Evolutionary conservation across 2,113 vertebrate genomes (phyloP).

Genomic region (Potamarius usumacintae): DNA sequence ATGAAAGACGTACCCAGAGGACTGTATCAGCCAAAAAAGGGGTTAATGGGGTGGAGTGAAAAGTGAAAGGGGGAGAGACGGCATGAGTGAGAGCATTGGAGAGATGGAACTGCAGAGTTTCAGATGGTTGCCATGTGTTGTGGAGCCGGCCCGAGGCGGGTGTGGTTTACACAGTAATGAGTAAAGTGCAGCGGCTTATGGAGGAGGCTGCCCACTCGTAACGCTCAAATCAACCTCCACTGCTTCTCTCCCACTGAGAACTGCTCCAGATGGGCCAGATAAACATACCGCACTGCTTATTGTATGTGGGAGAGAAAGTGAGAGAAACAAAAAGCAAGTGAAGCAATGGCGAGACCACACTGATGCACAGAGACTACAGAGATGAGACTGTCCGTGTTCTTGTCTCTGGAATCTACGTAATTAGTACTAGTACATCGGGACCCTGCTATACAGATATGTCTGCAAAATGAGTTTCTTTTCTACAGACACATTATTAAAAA

Average conservation of each 20-base stretch:
- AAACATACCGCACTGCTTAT: constrained; percentile 53
- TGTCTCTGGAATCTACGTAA: constrained; percentile 10
- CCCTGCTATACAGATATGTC: neutral
- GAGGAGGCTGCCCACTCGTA: constrained; percentile 58
- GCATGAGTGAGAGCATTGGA: constrained; percentile 45
- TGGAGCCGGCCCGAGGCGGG: constrained; percentile 65
- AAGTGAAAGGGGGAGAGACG: constrained; percentile 10
- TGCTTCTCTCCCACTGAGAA: constrained; percentile 45
- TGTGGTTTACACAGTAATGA: constrained; percentile 74
- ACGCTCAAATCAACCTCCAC: constrained; percentile 50
- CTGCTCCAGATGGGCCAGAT: constrained; percentile 64
- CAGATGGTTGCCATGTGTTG: constrained; percentile 79
- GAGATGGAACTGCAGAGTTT: constrained; percentile 60
- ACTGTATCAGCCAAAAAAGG: constrained; percentile 35
- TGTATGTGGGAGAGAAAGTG: constrained; percentile 26
- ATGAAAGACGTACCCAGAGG: constrained; percentile 12
- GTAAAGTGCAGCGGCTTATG: constrained; percentile 72
- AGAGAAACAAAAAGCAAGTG: constrained; percentile 15
- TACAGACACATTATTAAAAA: too few species aligned
- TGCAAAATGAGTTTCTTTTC: neutral
- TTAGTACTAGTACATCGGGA: neutral
- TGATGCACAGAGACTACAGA: neutral
- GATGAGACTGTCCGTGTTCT: neutral
- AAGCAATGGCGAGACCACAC: constrained; percentile 24
- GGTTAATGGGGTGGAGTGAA: constrained; percentile 1